A percentile compares a stretch with the other conserved stretches of the same genome.
These are phyloP conservation scores for Hyperoplus immaculatus DNA, from an alignment of 2,797 vertebrate species.

Conservation along the genomic window DNA sequence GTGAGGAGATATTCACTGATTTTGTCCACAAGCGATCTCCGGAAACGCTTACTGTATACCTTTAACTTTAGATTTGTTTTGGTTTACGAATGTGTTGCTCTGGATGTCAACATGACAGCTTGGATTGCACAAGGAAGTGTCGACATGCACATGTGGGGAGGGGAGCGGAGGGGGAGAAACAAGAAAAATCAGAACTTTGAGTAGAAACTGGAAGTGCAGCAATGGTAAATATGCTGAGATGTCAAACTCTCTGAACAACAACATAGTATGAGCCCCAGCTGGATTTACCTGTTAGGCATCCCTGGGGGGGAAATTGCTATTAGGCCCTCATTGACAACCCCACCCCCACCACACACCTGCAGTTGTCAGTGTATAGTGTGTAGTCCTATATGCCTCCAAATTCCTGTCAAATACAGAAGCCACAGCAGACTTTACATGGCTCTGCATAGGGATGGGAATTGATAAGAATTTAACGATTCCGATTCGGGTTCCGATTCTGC, in stretches of 20 bases:
- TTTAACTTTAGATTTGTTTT: background rate
- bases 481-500: no score
- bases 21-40: no score
- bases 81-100: background rate
- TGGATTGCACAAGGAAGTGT: slow-evolving; percentile 1
- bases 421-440: background rate
- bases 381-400: background rate
- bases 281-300: background rate
- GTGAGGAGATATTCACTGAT: no score
- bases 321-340: background rate
- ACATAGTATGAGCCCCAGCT: background rate
- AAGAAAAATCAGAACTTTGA: background rate
- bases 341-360: background rate
- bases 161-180: background rate
- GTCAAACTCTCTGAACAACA: slow-evolving; percentile 1
- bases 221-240: slow-evolving; percentile 6
- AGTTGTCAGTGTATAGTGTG: background rate
- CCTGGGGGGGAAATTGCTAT: background rate
- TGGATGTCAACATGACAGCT: slow-evolving; percentile 2
- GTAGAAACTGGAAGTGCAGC: background rate
- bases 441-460: background rate
- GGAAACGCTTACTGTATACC: no score
- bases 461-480: no score
- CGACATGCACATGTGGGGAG: background rate
- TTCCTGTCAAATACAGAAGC: no score